Evolutionary conservation across 2,113 vertebrate genomes (phyloP).

Genomic region (Dicaeum eximium): DNA sequence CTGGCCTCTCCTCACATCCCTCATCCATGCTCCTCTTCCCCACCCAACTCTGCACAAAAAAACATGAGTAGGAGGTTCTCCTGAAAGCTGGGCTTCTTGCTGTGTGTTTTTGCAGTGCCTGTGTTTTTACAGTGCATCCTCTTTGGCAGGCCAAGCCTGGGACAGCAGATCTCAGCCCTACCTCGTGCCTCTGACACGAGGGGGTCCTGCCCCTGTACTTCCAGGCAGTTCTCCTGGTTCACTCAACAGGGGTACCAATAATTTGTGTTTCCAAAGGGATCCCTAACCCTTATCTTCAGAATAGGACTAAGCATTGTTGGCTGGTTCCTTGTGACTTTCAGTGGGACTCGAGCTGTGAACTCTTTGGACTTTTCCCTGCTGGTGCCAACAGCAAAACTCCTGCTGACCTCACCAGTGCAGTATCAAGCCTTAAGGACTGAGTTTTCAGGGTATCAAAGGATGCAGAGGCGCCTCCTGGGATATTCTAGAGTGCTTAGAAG

Average conservation of each 20-base stretch:
- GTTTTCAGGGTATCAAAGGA: not conserved
- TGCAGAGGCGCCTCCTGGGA: not conserved
- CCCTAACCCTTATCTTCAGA: not conserved
- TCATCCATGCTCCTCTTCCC: not conserved
- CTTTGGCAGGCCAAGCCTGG: not conserved
- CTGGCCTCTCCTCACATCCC: accelerated
- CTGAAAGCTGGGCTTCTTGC: not conserved
- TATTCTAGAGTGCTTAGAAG: not conserved
- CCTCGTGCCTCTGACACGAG: accelerated
- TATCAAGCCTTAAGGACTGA: not conserved
- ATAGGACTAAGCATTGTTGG: not conserved
- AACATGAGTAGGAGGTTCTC: not conserved
- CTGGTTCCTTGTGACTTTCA: not conserved
- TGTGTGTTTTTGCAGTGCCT: not conserved
- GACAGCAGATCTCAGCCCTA: not conserved
- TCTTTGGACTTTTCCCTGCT: not conserved
- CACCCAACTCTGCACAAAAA: accelerated
- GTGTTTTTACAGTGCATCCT: accelerated
- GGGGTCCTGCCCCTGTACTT: not conserved
- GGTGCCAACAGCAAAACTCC: not conserved
- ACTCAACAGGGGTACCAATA: not conserved
- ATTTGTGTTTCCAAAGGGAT: not conserved
- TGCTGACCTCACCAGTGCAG: not conserved
- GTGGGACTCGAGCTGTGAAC: not conserved
- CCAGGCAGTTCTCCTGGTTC: not conserved